phyloP scores from a whole-genome alignment of 2,888 invertebrate genomes.

The Ochropleura leucogaster region DNA sequence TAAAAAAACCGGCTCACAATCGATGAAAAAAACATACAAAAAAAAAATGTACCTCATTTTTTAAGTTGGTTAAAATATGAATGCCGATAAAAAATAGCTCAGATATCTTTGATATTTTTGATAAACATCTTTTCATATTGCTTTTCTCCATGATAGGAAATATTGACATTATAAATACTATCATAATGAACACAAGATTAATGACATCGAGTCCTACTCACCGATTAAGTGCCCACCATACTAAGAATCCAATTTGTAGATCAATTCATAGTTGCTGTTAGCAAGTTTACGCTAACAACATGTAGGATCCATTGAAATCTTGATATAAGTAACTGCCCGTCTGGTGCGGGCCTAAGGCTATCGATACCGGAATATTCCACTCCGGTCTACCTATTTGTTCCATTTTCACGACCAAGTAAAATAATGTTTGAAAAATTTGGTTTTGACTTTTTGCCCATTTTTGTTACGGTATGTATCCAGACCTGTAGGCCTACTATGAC shows the following conservation, averaged over 20 bases:
- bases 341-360: constrained; percentile 34
- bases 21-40: no score
- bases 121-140: not conserved
- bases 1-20: no score
- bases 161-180: constrained; percentile 1
- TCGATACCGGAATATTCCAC: constrained; percentile 19
- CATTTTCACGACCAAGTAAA: not conserved
- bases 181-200: constrained; percentile 4
- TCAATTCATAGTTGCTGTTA: constrained; percentile 36
- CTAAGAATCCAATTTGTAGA: constrained; percentile 45
- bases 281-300: constrained; percentile 42
- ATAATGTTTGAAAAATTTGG: not conserved
- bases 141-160: not conserved
- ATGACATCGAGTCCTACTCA: constrained; percentile 21
- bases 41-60: no score
- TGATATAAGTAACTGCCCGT: constrained; percentile 45
- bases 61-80: no score
- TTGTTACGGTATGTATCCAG: no score
- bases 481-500: no score
- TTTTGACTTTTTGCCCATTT: not conserved
- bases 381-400: not conserved
- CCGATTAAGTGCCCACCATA: not conserved
- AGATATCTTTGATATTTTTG: not conserved
- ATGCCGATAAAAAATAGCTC: no score
- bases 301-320: constrained; percentile 30